A percentile compares a stretch with the other conserved stretches of the same genome.
Evolutionary conservation across 2,113 vertebrate species (phyloP).

Genomic region (Ptyas mucosa): DNA sequence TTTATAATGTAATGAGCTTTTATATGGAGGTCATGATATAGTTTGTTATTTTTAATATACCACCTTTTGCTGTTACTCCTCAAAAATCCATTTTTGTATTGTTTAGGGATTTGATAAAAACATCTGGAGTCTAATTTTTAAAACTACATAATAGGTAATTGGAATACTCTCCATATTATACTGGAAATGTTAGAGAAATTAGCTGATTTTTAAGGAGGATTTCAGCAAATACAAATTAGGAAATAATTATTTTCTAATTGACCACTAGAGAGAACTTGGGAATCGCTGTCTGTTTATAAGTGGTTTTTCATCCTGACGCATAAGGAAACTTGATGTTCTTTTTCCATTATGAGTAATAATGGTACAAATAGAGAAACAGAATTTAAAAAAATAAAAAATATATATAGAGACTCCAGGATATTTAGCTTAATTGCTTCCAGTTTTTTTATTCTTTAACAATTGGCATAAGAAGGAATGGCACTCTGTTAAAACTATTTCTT

Average conservation of each 20-base stretch:
- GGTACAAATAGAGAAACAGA: background rate
- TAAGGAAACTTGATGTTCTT: no score
- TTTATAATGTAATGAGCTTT: background rate
- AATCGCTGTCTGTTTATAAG: background rate
- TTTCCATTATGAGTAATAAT: background rate
- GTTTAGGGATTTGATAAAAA: background rate
- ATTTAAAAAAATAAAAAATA: background rate
- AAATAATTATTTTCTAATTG: background rate
- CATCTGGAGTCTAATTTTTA: background rate
- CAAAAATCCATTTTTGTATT: background rate
- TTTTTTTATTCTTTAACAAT: background rate
- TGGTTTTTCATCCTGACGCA: background rate
- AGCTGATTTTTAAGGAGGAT: background rate
- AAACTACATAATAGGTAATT: background rate
- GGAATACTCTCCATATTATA: background rate
- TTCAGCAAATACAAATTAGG: background rate
- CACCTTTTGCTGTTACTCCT: background rate
- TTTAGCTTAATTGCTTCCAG: background rate
- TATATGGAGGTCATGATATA: background rate
- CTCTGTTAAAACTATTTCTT: background rate
- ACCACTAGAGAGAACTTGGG: background rate
- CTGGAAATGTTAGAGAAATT: background rate
- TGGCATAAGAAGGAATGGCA: background rate
- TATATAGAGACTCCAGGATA: background rate
- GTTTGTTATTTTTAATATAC: background rate